A percentile compares a stretch with the other conserved stretches of the same genome.
These are phyloP conservation scores for Lasiommata megera DNA, from an alignment of 2,888 invertebrate species.

Conservation along the genomic window DNA sequence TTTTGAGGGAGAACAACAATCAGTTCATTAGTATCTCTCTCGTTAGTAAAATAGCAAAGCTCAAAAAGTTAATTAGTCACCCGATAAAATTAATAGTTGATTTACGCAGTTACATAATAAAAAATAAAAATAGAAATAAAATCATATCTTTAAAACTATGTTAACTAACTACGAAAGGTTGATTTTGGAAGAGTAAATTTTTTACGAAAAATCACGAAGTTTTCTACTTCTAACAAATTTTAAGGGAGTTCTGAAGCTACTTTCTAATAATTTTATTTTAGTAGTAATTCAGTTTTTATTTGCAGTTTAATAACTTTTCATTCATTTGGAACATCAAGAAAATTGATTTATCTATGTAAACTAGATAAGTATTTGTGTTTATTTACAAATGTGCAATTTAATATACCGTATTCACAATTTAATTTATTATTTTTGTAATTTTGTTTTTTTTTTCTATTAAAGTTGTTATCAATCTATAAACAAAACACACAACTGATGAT, in stretches of 20 bases:
- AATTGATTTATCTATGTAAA: not conserved
- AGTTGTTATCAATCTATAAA: not conserved
- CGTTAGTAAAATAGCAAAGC: constrained; percentile 26
- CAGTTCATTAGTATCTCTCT: constrained; percentile 17
- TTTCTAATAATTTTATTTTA: not conserved
- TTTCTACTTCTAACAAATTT: not conserved
- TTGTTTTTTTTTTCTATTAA: not conserved
- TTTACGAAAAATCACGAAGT: too few species aligned
- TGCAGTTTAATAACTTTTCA: not conserved
- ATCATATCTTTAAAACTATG: too few species aligned
- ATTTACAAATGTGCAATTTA: constrained; percentile 19
- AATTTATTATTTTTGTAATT: not conserved
- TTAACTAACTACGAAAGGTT: too few species aligned
- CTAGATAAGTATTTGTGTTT: constrained; percentile 14
- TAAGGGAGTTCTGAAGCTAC: not conserved
- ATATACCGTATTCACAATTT: constrained; percentile 31
- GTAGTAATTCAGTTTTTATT: not conserved
- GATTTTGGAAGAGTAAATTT: too few species aligned
- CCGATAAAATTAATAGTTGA: not conserved
- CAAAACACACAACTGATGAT: too few species aligned
- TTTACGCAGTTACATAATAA: not conserved
- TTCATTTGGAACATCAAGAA: not conserved
- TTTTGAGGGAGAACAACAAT: constrained; percentile 5
- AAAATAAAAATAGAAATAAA: too few species aligned
- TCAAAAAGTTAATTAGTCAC: constrained; percentile 17